Percentiles rank a stretch among this genome's conserved stretches.
Evolutionary conservation across 1,140 invertebrate species (phyloP).

Genomic region (Drosophila mojavensis): DNA sequence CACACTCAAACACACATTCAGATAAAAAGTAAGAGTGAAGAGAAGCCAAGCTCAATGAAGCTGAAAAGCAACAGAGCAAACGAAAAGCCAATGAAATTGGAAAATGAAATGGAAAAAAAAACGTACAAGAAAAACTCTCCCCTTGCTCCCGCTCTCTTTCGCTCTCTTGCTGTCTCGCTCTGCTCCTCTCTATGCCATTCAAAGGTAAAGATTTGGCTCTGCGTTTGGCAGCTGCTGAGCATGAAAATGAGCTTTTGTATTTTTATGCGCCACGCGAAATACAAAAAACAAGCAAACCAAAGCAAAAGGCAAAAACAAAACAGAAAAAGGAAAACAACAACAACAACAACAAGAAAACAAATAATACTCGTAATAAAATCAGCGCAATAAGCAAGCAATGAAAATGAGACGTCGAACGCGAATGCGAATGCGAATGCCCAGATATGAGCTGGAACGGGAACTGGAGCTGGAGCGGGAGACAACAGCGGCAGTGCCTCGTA

Average conservation of each 20-base stretch:
- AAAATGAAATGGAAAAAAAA: constrained; percentile 79
- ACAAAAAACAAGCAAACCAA: constrained; percentile 61
- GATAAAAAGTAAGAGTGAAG: constrained; percentile 8
- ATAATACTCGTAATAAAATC: constrained; percentile 73
- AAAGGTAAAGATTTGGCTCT: constrained; percentile 55
- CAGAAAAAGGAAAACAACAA: background rate
- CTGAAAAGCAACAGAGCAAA: constrained; percentile 61
- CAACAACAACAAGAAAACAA: background rate
- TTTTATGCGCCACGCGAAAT: constrained; percentile 62
- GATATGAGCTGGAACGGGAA: background rate
- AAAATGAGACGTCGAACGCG: constrained; percentile 46
- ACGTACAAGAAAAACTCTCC: constrained; percentile 6
- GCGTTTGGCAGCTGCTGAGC: constrained; percentile 71
- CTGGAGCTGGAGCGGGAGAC: background rate
- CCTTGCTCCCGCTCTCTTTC: background rate
- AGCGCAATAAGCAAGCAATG: constrained; percentile 78
- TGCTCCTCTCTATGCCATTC: constrained; percentile 10
- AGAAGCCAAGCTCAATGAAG: constrained; percentile 64
- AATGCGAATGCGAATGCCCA: constrained; percentile 26
- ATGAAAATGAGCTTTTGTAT: constrained; percentile 75
- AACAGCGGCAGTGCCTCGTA: constrained; percentile 43
- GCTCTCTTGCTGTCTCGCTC: background rate
- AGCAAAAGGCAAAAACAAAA: background rate
- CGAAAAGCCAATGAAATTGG: constrained; percentile 64
- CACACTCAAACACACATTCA: constrained; percentile 22